phyloP scores from a whole-genome alignment of 2,888 invertebrate species.

The Dione juno region DNA sequence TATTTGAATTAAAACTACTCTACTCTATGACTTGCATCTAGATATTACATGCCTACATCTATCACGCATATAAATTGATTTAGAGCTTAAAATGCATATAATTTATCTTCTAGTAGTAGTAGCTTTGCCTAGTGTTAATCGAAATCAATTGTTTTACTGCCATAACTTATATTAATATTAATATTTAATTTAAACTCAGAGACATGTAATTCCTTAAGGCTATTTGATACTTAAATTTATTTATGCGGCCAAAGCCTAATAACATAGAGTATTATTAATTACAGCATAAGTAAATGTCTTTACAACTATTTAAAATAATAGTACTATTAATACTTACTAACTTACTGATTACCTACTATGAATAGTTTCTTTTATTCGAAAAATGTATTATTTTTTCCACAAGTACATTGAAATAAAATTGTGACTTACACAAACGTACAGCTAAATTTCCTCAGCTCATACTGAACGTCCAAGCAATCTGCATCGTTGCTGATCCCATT shows the following conservation, averaged over 20 bases:
- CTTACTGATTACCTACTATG: no score
- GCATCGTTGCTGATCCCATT: conserved; percentile 82
- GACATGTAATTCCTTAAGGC: conserved; percentile 63
- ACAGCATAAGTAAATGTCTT: conserved; percentile 21
- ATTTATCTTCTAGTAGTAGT: conserved; percentile 68
- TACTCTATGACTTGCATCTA: background rate
- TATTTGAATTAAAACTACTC: conserved; percentile 1
- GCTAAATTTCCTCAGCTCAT: conserved; percentile 35
- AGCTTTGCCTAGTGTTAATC: conserved; percentile 76
- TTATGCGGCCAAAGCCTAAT: conserved; percentile 43
- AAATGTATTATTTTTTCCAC: background rate
- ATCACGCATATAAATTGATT: conserved; percentile 40
- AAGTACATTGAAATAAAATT: conserved; percentile 16
- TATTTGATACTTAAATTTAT: conserved; percentile 51
- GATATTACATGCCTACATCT: conserved; percentile 24
- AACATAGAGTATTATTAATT: conserved; percentile 41
- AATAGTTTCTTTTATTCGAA: no score
- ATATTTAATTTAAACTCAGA: conserved; percentile 75
- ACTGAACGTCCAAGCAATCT: conserved; percentile 68
- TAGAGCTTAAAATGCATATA: conserved; percentile 36
- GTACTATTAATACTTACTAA: no score
- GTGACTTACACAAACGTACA: conserved; percentile 28
- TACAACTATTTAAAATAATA: no score
- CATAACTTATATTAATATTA: conserved; percentile 71
- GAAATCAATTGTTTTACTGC: conserved; percentile 78